Conservation (phyloP, 2,888 invertebrate genomes). For the Apotomis capreana region DNA sequence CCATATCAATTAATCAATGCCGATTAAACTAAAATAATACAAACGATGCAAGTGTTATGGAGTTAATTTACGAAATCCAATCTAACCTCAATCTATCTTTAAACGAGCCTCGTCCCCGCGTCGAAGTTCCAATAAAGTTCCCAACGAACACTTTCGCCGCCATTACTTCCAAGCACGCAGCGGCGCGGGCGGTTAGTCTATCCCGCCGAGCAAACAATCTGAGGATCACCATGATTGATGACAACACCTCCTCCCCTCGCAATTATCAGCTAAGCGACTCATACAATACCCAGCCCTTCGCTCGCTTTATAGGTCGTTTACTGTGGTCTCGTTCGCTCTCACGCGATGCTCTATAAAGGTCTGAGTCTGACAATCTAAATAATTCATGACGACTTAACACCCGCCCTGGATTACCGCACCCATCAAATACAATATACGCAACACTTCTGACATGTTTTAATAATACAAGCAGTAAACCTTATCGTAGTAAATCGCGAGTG, state of each 20-base stretch:
- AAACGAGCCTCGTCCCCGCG: background rate
- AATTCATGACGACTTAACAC: background rate
- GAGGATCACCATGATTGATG: constrained; percentile 26
- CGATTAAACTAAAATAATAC: too few relatives aligned
- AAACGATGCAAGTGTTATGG: too few relatives aligned
- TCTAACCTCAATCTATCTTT: background rate
- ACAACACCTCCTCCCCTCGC: constrained; percentile 9
- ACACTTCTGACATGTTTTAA: constrained; percentile 24
- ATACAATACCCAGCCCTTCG: background rate
- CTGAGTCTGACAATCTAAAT: background rate
- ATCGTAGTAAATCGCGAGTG: constrained; percentile 22
- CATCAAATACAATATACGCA: background rate
- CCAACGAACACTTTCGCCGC: background rate
- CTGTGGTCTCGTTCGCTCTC: background rate
- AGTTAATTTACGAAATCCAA: too few relatives aligned
- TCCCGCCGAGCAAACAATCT: constrained; percentile 21
- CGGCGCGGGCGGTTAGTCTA: constrained; percentile 5
- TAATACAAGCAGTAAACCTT: constrained; percentile 28
- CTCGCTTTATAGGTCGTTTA: background rate
- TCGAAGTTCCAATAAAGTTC: background rate
- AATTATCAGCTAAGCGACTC: constrained; percentile 22
- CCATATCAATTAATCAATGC: too few relatives aligned
- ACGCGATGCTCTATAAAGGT: background rate
- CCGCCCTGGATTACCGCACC: background rate
- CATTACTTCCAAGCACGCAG: background rate